Evolutionary conservation across 2,888 invertebrate genomes (phyloP).

Genomic region (Sipha maydis): DNA sequence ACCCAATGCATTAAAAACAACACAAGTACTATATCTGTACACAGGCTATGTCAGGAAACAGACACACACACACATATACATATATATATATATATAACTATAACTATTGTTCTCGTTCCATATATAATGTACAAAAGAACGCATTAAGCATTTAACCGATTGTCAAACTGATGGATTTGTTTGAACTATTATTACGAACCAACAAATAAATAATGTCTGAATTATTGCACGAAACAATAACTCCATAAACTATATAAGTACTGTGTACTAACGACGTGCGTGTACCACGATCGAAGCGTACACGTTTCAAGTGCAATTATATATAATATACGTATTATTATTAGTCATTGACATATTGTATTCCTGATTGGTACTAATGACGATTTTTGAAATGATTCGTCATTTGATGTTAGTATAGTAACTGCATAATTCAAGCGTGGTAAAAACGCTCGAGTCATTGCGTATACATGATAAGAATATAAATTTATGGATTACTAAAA

Average conservation of each 20-base stretch:
- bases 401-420: neutral
- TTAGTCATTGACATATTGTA: conserved; percentile 1
- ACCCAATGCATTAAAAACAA: too few relatives aligned
- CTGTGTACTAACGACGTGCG: neutral
- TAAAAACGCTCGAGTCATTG: neutral
- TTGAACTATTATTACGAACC: neutral
- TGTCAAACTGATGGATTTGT: conserved; percentile 12
- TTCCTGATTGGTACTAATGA: neutral
- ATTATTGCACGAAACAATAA: neutral
- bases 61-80: too few relatives aligned
- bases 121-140: neutral
- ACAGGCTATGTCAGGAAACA: neutral
- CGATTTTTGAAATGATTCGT: neutral
- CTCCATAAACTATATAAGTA: neutral
- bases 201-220: neutral
- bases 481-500: neutral
- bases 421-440: neutral
- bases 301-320: neutral
- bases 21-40: too few relatives aligned
- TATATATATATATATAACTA: too few relatives aligned
- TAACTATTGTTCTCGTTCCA: neutral
- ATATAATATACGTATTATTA: neutral
- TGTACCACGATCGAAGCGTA: neutral
- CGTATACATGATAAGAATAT: neutral
- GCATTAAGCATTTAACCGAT: neutral